Evolutionary conservation across 1,140 invertebrate genomes (phyloP).

Genomic region (Lepidurus arcticus): DNA sequence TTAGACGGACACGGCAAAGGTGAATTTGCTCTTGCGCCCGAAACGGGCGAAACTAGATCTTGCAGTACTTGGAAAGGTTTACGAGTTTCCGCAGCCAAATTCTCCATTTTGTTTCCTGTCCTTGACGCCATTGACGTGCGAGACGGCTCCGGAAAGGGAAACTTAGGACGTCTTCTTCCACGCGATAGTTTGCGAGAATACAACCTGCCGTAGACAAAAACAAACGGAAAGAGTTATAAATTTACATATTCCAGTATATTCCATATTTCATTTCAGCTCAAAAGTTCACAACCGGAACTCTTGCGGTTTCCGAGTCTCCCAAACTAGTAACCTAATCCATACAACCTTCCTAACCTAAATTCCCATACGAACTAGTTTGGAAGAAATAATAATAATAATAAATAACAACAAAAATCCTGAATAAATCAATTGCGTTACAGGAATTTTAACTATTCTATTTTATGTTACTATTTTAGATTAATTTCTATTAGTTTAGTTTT

Average conservation of each 20-base stretch:
- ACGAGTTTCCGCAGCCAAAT: background rate
- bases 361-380: no score
- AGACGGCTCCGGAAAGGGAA: background rate
- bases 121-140: background rate
- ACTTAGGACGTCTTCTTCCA: background rate
- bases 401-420: no score
- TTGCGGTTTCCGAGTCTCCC: background rate
- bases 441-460: no score
- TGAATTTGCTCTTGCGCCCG: background rate
- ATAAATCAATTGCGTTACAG: no score
- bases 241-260: background rate
- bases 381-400: no score
- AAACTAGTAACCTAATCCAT: background rate
- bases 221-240: background rate
- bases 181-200: background rate
- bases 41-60: background rate
- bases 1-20: background rate
- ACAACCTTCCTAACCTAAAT: background rate
- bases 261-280: background rate
- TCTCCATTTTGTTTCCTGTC: background rate
- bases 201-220: background rate
- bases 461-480: no score
- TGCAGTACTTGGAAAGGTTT: background rate
- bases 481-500: no score
- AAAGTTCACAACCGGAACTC: background rate